Percentiles rank a stretch among this genome's conserved stretches.
These are phyloP conservation scores for Callorhinus ursinus DNA, from an alignment of 2,113 vertebrate genomes.

Conservation along the genomic window DNA sequence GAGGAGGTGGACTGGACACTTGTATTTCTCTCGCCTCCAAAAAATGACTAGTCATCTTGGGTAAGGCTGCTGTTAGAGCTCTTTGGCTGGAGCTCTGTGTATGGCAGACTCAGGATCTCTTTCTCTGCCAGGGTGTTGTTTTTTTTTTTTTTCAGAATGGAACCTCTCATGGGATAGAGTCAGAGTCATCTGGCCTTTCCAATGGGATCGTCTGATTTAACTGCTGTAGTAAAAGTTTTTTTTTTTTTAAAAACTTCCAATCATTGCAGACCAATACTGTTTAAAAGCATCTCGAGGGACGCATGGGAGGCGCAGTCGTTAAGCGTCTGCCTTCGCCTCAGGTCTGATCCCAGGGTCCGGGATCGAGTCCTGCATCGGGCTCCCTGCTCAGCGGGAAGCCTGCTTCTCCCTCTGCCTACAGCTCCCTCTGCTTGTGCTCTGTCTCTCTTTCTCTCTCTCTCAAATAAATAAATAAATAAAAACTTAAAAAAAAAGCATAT, in stretches of 20 bases:
- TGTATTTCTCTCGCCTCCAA: neutral
- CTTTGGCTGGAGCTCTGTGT: neutral
- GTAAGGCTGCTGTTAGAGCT: neutral
- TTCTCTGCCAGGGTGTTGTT: neutral
- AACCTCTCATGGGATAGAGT: neutral
- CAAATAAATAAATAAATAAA: too few relatives aligned
- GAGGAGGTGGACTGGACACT: neutral
- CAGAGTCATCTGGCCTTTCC: neutral
- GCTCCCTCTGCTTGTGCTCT: too few relatives aligned
- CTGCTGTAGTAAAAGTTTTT: neutral
- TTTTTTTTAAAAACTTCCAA: neutral
- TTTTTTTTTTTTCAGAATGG: neutral
- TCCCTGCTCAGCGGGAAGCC: too few relatives aligned
- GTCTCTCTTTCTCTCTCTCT: too few relatives aligned
- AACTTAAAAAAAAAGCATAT: neutral
- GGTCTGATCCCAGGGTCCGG: too few relatives aligned
- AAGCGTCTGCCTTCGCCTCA: too few relatives aligned
- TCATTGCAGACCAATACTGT: neutral
- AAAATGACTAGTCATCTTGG: neutral
- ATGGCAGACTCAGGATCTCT: neutral
- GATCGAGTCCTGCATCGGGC: too few relatives aligned
- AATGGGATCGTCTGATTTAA: neutral
- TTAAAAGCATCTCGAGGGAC: neutral
- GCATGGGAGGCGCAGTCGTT: too few relatives aligned
- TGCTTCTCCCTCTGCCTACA: too few relatives aligned